Evolutionary conservation across 2,888 invertebrate genomes (phyloP).

Genomic region (Lumbricus terrestris): DNA sequence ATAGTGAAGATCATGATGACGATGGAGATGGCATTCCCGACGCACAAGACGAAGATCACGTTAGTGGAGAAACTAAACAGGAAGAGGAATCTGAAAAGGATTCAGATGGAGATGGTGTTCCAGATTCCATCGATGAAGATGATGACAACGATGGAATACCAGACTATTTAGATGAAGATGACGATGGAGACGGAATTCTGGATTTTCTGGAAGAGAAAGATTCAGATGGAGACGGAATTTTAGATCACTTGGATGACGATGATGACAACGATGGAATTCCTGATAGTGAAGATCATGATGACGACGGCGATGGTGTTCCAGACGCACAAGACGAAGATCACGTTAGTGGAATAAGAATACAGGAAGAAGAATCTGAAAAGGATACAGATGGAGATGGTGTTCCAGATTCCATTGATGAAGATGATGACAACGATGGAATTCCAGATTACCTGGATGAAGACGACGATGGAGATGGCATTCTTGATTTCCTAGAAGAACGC

Average conservation of each 20-base stretch:
- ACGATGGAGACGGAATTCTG: slow-evolving; percentile 36
- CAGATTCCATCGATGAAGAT: slow-evolving; percentile 29
- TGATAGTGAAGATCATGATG: background rate
- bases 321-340: slow-evolving; percentile 34
- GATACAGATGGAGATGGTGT: slow-evolving; percentile 26
- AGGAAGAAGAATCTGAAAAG: slow-evolving; percentile 38
- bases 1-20: slow-evolving; percentile 33
- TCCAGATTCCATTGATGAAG: slow-evolving; percentile 27
- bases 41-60: slow-evolving; percentile 33
- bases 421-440: slow-evolving; percentile 34
- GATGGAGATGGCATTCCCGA: slow-evolving; percentile 24
- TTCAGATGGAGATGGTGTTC: slow-evolving; percentile 34
- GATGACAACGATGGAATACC: slow-evolving; percentile 37
- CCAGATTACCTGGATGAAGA: slow-evolving; percentile 35
- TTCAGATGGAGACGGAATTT: slow-evolving; percentile 40
- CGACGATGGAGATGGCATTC: slow-evolving; percentile 39
- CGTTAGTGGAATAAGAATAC: slow-evolving; percentile 37
- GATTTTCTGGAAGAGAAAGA: slow-evolving; percentile 37
- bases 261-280: slow-evolving; percentile 44
- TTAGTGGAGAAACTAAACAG: slow-evolving; percentile 27
- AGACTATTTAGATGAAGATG: slow-evolving; percentile 22
- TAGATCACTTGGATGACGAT: slow-evolving; percentile 32
- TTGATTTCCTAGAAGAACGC: slow-evolving; percentile 36
- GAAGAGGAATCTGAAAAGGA: background rate
- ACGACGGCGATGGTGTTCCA: slow-evolving; percentile 30